Base-by-base conservation (phyloP, 1,140 invertebrate species). In the Trachymyrmex cornetzi region DNA sequence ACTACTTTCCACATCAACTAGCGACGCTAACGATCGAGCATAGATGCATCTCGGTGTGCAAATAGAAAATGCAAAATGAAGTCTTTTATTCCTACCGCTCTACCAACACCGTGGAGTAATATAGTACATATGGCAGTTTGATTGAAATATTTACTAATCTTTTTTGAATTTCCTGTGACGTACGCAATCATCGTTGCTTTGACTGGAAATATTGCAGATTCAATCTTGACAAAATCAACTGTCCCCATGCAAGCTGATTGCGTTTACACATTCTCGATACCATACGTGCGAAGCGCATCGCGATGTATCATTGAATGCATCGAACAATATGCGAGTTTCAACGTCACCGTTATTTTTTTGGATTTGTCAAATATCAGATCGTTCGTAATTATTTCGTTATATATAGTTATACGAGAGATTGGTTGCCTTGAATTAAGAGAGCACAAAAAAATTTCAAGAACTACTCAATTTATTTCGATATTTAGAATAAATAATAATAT, bases 161-260 rank as follows among this genome's bases (percentile, higher is more conserved):
- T 59, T 38, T 30, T 72, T 59, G 14, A 9, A 16, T 30, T 34
- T 82, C 34, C 34, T 53, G 12, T 14, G 34, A 50, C 16, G 27
- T 44, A 59, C 34, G 11, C 64, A 22, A 55, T 44, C 38, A 74
- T 72, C 22, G 66, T 34, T 72, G 38, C 72, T 74, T 66, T 22
- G 27, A 38, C 50, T 61, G 38, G 44, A 38, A 63, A n/a, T 38
- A 27, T 75, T 69, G 34, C 22, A 57, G 69, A 77, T 89, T 86
- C 59, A 61, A 50, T 87, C 63, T 66, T 89, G 88, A 77, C 57
- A 74, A 59, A 74, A 72, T 57, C 24, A 19, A 85, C 53, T 48
- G 34, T 14, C 24, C 44, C 66, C 53, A 50, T 61, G 75, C 57
- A 79, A 74, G 67, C 38, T 66, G 63, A 79, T 71, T 55, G 30